Evolutionary conservation across 2,888 invertebrate genomes (phyloP), one percentile per base, ranked within the genome.

Genomic region (Holacanthella duospinosa): DNA sequence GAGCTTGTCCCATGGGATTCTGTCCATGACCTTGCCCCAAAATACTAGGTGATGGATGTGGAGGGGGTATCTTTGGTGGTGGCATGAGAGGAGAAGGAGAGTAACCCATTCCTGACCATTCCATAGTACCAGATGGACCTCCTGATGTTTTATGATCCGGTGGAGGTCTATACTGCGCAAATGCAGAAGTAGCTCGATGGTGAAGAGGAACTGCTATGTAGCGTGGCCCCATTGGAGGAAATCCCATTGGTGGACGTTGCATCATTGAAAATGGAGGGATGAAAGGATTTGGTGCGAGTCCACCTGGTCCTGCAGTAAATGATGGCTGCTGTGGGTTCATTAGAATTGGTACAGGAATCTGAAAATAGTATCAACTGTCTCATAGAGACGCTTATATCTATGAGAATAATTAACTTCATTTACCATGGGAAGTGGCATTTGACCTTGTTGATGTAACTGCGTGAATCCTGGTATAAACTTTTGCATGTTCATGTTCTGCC

Each of bases 191-290:
- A 16, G 12, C 21, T 2, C 43, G 44, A 26, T 59, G 48, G 24
- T 60, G 60, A 44, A 29, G 9, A n/a, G 21, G 60, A 29, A 28
- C 19, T 24, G 60, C 24, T 19, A 60, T 25, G n/a, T 59, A 29
- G n/a, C 21, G 12, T 21, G 48, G 19, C 27, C 19, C 25, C 26
- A 28, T 25, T 4, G 57, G 21, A 6, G 19, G 29, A 29, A 29
- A 57, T 12, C 29, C 28, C 6, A 48, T 4, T 21, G 48, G 48
- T 21, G 48, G 48, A 16, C 48, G 12, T 21, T 48, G 48, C 48
- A 48, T 48, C 21, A 21, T 4, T 21, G 48, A 4, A 21, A 48
- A 48, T 16, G 12, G 48, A n/a, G 48, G 21, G n/a, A 9, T 4
- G 21, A 48, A 48, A 4, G 12, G 48, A 16, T 9, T 4, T 48